These are phyloP conservation scores for Pachydiplax longipennis DNA, from an alignment of 2,888 invertebrate species.

Conservation along the genomic window DNA sequence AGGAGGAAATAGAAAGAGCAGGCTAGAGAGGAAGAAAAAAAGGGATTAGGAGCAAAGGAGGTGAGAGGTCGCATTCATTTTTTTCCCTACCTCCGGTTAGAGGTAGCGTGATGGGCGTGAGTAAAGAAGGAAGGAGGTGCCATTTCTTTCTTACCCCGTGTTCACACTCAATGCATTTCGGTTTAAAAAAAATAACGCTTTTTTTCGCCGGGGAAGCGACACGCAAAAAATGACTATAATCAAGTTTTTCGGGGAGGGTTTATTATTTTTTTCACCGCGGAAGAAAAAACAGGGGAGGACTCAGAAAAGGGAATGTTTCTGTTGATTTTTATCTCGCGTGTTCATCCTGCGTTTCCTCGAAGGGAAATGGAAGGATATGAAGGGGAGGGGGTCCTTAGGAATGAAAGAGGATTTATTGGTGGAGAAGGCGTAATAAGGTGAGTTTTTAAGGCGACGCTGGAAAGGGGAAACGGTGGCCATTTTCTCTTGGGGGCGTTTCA, in stretches of 20 bases:
- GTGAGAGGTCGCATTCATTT: not conserved
- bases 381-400: not conserved
- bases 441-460: not conserved
- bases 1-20: not conserved
- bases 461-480: conserved; percentile 8
- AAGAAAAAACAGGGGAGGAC: not conserved
- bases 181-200: conserved; percentile 20
- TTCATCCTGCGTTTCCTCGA: conserved; percentile 37
- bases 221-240: conserved; percentile 43
- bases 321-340: conserved; percentile 13
- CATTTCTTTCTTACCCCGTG: conserved; percentile 26
- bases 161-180: conserved; percentile 43
- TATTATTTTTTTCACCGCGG: conserved; percentile 30
- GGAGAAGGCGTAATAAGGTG: not conserved
- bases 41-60: not conserved
- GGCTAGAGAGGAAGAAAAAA: not conserved
- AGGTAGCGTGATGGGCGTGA: not conserved
- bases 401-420: not conserved
- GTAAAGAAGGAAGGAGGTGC: conserved; percentile 11
- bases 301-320: conserved; percentile 33
- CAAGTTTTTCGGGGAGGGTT: conserved; percentile 27
- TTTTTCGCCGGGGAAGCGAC: conserved; percentile 12
- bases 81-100: not conserved
- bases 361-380: not conserved
- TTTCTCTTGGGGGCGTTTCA: not conserved